Conservation (phyloP, 1,140 invertebrate species). For the Zaprionus ghesquierei region DNA sequence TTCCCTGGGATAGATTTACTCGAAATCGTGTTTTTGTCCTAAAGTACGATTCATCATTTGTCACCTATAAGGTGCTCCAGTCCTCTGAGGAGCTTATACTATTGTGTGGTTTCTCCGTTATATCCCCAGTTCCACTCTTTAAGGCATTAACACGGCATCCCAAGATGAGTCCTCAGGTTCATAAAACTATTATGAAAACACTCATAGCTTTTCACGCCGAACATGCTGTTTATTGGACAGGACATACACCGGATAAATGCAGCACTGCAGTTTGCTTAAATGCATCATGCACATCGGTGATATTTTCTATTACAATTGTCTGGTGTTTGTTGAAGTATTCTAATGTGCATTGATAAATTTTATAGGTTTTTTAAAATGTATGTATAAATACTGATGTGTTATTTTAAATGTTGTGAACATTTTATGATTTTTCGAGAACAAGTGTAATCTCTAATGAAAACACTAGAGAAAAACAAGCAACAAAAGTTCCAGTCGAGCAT, state of each 20-base stretch:
- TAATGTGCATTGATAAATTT: background rate
- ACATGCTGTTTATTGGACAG: background rate
- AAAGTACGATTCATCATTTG: background rate
- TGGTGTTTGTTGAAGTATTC: background rate
- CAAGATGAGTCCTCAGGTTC: background rate
- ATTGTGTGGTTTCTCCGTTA: background rate
- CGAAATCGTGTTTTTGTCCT: background rate
- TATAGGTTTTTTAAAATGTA: too few species aligned
- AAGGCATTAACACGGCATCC: background rate
- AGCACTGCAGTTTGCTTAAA: background rate
- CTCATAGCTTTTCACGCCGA: too few species aligned
- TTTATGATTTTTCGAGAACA: too few species aligned
- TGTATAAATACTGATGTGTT: too few species aligned
- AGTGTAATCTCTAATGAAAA: too few species aligned
- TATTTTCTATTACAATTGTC: background rate
- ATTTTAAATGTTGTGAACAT: too few species aligned
- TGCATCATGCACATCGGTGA: background rate
- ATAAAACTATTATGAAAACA: too few species aligned
- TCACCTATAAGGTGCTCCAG: background rate
- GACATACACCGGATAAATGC: background rate
- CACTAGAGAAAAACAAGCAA: too few species aligned
- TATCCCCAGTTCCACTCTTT: background rate
- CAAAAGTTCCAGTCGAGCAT: too few species aligned
- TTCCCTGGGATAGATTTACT: background rate
- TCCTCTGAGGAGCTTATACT: background rate